Evolutionary conservation across 92 coral and sea anemone species (phyloP).

Genomic region (Zoanthus sociatus): DNA sequence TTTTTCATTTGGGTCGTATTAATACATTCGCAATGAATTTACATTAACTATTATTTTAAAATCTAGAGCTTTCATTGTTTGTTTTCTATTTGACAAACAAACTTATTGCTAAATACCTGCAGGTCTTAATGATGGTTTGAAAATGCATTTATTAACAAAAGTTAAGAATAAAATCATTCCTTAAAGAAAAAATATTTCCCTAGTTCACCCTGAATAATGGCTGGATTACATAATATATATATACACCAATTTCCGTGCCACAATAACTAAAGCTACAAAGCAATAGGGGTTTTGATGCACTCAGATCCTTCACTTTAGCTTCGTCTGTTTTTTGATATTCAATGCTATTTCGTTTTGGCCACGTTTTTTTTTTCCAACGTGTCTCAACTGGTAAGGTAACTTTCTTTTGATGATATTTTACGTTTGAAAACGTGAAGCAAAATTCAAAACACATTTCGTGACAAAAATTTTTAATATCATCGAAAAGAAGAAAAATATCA

Average conservation of each 20-base stretch:
- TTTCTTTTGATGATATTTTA: neutral
- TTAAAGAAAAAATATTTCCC: neutral
- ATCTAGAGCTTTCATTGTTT: neutral
- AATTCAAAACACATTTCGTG: neutral
- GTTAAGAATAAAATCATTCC: neutral
- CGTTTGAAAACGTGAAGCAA: neutral
- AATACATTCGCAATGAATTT: no score
- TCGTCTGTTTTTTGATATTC: neutral
- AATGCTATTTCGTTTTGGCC: neutral
- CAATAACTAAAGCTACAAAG: neutral
- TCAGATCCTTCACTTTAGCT: neutral
- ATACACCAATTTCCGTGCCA: neutral
- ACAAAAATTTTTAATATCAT: neutral
- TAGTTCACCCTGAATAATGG: neutral
- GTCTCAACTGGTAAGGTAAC: constrained; percentile 25
- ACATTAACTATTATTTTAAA: neutral
- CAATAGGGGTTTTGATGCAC: neutral
- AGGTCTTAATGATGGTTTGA: neutral
- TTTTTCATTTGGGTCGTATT: no score
- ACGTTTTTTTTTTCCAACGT: constrained; percentile 37
- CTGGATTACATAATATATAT: neutral
- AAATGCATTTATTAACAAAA: neutral
- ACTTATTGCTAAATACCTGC: neutral
- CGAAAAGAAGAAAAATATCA: neutral
- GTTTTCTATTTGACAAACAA: neutral